A percentile compares a stretch with the other conserved stretches of the same genome.
These are phyloP conservation scores for Naja naja DNA, from an alignment of 2,113 vertebrate species.

Conservation along the genomic window DNA sequence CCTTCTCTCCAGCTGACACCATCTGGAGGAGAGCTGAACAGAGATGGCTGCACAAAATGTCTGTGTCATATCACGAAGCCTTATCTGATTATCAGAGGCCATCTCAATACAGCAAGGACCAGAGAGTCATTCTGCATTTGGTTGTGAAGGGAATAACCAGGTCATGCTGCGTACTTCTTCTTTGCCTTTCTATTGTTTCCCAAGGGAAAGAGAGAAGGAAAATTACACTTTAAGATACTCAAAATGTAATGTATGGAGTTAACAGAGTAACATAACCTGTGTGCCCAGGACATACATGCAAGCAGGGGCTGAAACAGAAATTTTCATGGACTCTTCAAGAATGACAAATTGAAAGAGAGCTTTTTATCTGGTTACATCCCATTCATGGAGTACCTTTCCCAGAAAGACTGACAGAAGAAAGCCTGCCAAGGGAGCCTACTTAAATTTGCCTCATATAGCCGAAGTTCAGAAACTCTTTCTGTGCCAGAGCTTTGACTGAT, in stretches of 20 bases:
- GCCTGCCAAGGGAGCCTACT: neutral
- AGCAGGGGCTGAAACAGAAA: neutral
- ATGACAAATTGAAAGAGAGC: neutral
- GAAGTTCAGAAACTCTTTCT: neutral
- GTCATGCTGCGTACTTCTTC: neutral
- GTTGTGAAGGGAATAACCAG: neutral
- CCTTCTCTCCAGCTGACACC: neutral
- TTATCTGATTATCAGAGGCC: neutral
- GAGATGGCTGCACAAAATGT: neutral
- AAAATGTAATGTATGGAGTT: neutral
- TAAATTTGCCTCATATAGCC: neutral
- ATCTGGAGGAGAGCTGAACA: neutral
- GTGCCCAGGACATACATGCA: neutral
- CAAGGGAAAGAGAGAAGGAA: neutral
- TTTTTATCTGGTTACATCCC: neutral
- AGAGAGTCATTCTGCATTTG: neutral
- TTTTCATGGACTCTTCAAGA: neutral
- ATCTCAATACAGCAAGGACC: neutral
- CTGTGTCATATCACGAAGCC: neutral
- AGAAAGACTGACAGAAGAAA: neutral
- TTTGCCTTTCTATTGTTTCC: neutral
- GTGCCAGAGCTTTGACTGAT: neutral
- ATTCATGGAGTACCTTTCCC: neutral
- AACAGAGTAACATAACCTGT: neutral
- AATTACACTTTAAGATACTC: neutral